A percentile compares a stretch with the other conserved stretches of the same genome.
phyloP scores from a whole-genome alignment of 2,113 vertebrate genomes.

The Planiliza haematocheilus region DNA sequence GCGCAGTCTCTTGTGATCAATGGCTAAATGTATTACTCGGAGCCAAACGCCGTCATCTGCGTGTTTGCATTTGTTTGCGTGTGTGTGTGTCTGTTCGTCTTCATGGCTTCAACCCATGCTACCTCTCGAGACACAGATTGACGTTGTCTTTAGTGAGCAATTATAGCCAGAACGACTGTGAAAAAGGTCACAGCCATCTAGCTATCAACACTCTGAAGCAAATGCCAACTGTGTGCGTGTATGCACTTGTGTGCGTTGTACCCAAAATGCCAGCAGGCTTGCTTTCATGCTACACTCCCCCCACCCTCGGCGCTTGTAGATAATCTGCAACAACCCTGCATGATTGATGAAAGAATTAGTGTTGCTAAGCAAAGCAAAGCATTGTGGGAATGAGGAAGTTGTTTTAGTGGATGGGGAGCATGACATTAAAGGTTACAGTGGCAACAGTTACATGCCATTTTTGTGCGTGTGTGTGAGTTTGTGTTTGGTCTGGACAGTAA shows the following conservation, averaged over 20 bases:
- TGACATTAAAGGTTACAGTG: conserved; percentile 57
- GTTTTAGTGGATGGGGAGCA: conserved; percentile 54
- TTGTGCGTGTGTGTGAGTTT: conserved; percentile 32
- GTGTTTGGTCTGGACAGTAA: conserved; percentile 33
- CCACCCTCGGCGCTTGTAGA: conserved; percentile 29
- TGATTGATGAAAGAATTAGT: conserved; percentile 80
- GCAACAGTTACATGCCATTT: conserved; percentile 27
- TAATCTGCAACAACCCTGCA: conserved; percentile 70
- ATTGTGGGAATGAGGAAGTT: conserved; percentile 61
- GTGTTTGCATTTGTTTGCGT: background rate
- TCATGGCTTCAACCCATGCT: conserved; percentile 36
- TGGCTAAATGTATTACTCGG: conserved; percentile 66
- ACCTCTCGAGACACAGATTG: conserved; percentile 64
- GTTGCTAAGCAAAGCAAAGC: conserved; percentile 63
- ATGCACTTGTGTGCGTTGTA: conserved; percentile 22
- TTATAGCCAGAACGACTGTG: conserved; percentile 69
- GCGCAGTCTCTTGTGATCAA: conserved; percentile 72
- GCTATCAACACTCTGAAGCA: conserved; percentile 61
- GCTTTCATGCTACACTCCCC: conserved; percentile 10
- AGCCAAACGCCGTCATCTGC: conserved; percentile 44
- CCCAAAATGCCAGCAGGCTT: conserved; percentile 66
- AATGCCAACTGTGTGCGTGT: conserved; percentile 62
- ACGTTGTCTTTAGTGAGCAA: conserved; percentile 75
- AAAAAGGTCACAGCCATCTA: conserved; percentile 77
- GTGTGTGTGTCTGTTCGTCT: conserved; percentile 1